Evolutionary conservation across 2,797 vertebrate species (phyloP).

Genomic region (Arnoldichthys spilopterus): DNA sequence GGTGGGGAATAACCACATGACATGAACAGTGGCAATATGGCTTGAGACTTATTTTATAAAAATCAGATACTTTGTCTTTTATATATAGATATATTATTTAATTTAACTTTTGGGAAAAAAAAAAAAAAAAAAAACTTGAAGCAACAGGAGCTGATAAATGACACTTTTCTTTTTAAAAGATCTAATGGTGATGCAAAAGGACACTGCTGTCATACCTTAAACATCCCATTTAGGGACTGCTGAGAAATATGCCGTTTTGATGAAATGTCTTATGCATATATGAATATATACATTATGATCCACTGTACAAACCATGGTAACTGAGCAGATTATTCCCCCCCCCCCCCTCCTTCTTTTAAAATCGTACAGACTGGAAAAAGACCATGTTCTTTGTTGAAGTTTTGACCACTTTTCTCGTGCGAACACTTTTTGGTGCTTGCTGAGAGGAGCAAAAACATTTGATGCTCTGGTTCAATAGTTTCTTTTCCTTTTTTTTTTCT

Average conservation of each 20-base stretch:
- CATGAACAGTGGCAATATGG: constrained; percentile 83
- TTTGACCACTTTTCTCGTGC: constrained; percentile 82
- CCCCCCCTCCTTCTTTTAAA: constrained; percentile 68
- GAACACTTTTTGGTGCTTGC: constrained; percentile 81
- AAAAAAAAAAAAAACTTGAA: constrained; percentile 77
- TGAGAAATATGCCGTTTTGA: constrained; percentile 74
- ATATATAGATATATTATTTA: constrained; percentile 85
- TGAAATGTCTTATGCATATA: constrained; percentile 80
- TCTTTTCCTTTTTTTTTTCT: constrained; percentile 39
- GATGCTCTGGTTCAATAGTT: constrained; percentile 76
- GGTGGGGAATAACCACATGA: constrained; percentile 64
- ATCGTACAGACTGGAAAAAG: constrained; percentile 77
- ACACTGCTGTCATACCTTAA: constrained; percentile 75
- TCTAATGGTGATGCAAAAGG: constrained; percentile 80
- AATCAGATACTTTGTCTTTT: constrained; percentile 76
- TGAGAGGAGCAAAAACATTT: constrained; percentile 74
- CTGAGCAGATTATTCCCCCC: constrained; percentile 76
- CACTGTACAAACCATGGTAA: constrained; percentile 84
- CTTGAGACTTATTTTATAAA: constrained; percentile 86
- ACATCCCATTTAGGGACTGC: constrained; percentile 68
- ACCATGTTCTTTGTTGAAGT: constrained; percentile 80
- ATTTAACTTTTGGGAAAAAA: constrained; percentile 83
- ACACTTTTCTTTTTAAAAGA: constrained; percentile 77
- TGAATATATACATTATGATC: constrained; percentile 81
- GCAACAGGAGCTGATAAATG: constrained; percentile 80